A percentile compares a stretch with the other conserved stretches of the same genome.
phyloP scores from a whole-genome alignment of 1,140 invertebrate species.

The Scaptomyza montana region DNA sequence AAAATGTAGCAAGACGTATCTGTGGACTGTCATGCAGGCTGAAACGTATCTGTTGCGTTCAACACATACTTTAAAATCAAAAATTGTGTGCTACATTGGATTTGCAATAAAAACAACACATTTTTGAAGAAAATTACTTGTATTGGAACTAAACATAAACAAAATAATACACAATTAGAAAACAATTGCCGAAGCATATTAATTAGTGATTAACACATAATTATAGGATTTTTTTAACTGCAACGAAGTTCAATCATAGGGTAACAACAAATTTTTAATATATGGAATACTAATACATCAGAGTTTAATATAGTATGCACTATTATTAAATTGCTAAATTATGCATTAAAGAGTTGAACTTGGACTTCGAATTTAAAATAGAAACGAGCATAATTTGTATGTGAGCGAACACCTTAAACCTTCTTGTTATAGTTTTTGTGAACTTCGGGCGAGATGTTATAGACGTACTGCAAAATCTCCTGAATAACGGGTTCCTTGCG shows the following conservation, averaged over 20 bases:
- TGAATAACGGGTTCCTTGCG: slow-evolving; percentile 93
- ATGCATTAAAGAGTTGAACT: slow-evolving; percentile 64
- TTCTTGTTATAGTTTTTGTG: slow-evolving; percentile 92
- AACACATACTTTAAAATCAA: background rate
- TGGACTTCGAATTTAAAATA: slow-evolving; percentile 72
- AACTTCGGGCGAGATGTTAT: slow-evolving; percentile 94
- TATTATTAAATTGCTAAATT: slow-evolving; percentile 77
- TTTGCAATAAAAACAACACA: too few species aligned
- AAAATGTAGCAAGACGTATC: background rate
- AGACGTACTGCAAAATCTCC: slow-evolving; percentile 92
- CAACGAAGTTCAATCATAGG: slow-evolving; percentile 22
- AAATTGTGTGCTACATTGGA: too few species aligned
- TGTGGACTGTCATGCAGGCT: background rate
- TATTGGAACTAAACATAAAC: slow-evolving; percentile 65
- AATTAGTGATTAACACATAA: slow-evolving; percentile 7
- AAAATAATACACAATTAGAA: slow-evolving; percentile 46
- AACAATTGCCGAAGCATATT: slow-evolving; percentile 26
- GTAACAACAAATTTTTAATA: slow-evolving; percentile 76
- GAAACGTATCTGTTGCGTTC: slow-evolving; percentile 5
- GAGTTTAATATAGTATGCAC: slow-evolving; percentile 66
- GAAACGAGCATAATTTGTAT: slow-evolving; percentile 36
- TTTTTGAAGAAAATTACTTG: slow-evolving; percentile 53
- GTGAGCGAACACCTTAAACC: slow-evolving; percentile 23
- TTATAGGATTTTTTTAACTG: slow-evolving; percentile 13
- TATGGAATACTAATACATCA: slow-evolving; percentile 80